Percentiles rank a stretch among this genome's conserved stretches.
Evolutionary conservation across 2,113 vertebrate species (phyloP).

Genomic region (Setophaga kirtlandii): DNA sequence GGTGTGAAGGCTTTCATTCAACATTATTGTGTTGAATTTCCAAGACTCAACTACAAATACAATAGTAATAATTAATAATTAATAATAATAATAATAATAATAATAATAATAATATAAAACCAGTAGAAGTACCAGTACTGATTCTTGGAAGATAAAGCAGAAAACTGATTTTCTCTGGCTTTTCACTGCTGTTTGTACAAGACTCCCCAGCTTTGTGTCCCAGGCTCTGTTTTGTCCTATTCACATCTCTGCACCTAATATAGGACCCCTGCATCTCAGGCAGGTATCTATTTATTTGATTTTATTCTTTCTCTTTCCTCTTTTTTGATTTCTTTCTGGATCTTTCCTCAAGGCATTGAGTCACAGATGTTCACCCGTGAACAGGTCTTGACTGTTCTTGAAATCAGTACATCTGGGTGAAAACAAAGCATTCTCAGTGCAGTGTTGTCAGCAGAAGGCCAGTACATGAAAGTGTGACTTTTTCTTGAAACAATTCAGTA

Average conservation of each 20-base stretch:
- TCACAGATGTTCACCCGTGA: background rate
- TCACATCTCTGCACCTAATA: background rate
- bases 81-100: background rate
- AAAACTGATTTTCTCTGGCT: background rate
- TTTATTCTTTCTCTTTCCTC: background rate
- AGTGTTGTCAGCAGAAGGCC: background rate
- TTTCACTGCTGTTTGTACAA: background rate
- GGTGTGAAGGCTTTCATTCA: background rate
- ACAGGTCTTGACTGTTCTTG: background rate
- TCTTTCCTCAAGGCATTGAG: background rate
- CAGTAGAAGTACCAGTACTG: background rate
- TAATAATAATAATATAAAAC: background rate
- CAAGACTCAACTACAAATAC: background rate
- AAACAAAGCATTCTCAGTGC: background rate
- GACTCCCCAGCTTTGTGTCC: background rate
- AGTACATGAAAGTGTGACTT: fast-evolving
- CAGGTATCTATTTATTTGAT: background rate
- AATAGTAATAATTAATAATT: too few relatives aligned
- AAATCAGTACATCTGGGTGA: background rate
- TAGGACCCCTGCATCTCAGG: background rate
- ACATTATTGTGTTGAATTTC: background rate
- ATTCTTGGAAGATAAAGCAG: background rate
- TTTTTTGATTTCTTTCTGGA: background rate
- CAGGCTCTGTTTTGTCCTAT: background rate
- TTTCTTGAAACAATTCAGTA: background rate